Conservation (phyloP, 2,113 vertebrate species). For the Hippocampus abdominalis region DNA sequence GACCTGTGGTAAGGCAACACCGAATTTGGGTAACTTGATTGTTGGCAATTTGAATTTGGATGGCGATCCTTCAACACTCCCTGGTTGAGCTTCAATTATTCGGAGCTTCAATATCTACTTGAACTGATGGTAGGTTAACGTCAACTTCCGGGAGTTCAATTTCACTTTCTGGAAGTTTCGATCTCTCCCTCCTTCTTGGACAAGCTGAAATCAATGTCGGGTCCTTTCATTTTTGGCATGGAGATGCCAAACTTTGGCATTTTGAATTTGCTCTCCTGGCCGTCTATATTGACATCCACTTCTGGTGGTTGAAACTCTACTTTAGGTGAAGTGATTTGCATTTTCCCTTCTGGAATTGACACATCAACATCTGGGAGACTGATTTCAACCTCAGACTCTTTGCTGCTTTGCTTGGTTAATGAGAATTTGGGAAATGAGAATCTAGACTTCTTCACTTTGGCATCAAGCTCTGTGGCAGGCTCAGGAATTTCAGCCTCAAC, state of each 20-base stretch:
- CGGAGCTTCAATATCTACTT: constrained; percentile 11
- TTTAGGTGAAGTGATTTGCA: not conserved
- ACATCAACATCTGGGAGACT: constrained; percentile 1
- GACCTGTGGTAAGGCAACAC: not conserved
- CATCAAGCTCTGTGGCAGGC: too few species aligned
- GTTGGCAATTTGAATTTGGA: constrained; percentile 10
- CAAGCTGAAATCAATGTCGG: constrained; percentile 21
- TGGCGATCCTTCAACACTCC: constrained; percentile 1
- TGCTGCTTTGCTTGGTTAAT: constrained; percentile 6
- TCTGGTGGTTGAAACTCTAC: constrained; percentile 16
- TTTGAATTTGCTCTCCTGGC: not conserved
- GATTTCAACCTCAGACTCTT: not conserved
- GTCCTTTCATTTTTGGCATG: constrained; percentile 23
- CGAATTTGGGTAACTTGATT: constrained; percentile 36
- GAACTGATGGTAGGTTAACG: not conserved
- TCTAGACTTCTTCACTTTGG: too few species aligned
- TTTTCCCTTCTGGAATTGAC: not conserved
- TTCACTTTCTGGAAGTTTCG: not conserved
- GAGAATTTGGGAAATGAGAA: constrained; percentile 20
- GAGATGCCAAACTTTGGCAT: constrained; percentile 34
- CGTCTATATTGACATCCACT: constrained; percentile 5
- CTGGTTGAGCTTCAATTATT: constrained; percentile 3
- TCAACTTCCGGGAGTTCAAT: constrained; percentile 1
- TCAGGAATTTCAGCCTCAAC: too few species aligned
- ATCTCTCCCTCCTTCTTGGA: not conserved